Evolutionary conservation across 2,888 invertebrate species (phyloP).

Genomic region (Lysandra bellargus): DNA sequence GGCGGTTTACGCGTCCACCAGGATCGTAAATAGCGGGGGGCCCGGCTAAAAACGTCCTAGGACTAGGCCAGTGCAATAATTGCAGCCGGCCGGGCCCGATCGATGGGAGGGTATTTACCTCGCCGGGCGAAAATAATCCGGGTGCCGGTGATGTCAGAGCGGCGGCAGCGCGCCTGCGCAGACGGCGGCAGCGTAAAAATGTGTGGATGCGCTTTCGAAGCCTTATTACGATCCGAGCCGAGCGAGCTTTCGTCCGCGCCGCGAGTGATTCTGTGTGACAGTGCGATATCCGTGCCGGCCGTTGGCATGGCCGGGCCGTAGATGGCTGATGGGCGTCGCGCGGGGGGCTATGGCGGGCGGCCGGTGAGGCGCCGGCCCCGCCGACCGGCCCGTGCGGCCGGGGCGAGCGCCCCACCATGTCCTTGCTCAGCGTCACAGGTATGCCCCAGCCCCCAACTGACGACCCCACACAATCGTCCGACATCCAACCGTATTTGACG

Average conservation of each 20-base stretch:
- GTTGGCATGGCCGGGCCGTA: constrained; percentile 43
- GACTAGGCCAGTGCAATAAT: constrained; percentile 78
- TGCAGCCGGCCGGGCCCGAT: constrained; percentile 78
- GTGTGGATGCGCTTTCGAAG: constrained; percentile 51
- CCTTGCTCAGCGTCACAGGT: constrained; percentile 81
- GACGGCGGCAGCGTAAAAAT: constrained; percentile 48
- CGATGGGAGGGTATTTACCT: constrained; percentile 81
- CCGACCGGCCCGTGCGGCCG: constrained; percentile 75
- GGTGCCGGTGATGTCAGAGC: constrained; percentile 77
- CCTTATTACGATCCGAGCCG: constrained; percentile 48
- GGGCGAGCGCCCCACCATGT: constrained; percentile 74
- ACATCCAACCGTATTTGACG: neutral
- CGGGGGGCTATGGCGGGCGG: constrained; percentile 75
- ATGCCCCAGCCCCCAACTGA: constrained; percentile 49
- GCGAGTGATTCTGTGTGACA: constrained; percentile 43
- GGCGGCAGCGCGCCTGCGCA: constrained; percentile 47
- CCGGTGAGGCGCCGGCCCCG: constrained; percentile 80
- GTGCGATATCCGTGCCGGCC: constrained; percentile 30
- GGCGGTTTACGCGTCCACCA: neutral
- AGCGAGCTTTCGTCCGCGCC: constrained; percentile 47
- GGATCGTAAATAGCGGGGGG: constrained; percentile 1
- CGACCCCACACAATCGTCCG: neutral
- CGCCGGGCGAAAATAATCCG: constrained; percentile 79
- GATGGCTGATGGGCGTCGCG: constrained; percentile 59
- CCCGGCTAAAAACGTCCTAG: constrained; percentile 58